A percentile compares a stretch with the other conserved stretches of the same genome.
Conservation (phyloP, 2,888 invertebrate species). For the Dasypolia templi region DNA sequence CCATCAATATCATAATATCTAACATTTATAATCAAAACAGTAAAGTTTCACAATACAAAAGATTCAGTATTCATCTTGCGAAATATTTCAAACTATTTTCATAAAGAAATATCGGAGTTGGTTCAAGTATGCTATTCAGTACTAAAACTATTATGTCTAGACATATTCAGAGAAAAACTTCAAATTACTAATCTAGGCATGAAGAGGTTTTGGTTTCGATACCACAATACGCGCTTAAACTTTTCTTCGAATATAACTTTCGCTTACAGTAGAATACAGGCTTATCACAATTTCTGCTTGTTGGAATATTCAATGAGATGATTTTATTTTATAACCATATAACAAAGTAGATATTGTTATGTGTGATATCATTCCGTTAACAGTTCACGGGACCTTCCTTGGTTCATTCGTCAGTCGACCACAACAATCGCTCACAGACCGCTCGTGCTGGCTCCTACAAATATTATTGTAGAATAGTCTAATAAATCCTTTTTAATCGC, state of each 20-base stretch:
- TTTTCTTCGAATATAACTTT: not conserved
- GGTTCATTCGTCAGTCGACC: too few species aligned
- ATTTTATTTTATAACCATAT: not conserved
- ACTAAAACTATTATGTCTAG: conserved; percentile 32
- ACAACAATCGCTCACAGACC: too few species aligned
- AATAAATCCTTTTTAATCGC: too few species aligned
- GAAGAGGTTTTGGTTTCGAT: conserved; percentile 10
- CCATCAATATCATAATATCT: conserved; percentile 1
- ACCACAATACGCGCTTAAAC: not conserved
- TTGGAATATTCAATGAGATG: not conserved
- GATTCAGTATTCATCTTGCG: conserved; percentile 4
- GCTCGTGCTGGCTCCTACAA: too few species aligned
- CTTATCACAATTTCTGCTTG: not conserved
- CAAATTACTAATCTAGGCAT: conserved; percentile 30
- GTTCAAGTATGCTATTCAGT: conserved; percentile 22
- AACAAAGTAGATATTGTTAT: not conserved
- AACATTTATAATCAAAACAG: conserved; percentile 7
- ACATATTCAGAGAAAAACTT: conserved; percentile 32
- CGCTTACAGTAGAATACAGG: not conserved
- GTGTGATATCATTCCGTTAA: not conserved
- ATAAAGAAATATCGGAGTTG: conserved; percentile 11
- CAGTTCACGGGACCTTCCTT: too few species aligned
- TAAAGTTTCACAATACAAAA: conserved; percentile 25
- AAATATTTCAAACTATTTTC: conserved; percentile 29
- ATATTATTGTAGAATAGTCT: too few species aligned